These are phyloP conservation scores for Spialia ferax DNA, from an alignment of 2,888 invertebrate species.

Conservation along the genomic window DNA sequence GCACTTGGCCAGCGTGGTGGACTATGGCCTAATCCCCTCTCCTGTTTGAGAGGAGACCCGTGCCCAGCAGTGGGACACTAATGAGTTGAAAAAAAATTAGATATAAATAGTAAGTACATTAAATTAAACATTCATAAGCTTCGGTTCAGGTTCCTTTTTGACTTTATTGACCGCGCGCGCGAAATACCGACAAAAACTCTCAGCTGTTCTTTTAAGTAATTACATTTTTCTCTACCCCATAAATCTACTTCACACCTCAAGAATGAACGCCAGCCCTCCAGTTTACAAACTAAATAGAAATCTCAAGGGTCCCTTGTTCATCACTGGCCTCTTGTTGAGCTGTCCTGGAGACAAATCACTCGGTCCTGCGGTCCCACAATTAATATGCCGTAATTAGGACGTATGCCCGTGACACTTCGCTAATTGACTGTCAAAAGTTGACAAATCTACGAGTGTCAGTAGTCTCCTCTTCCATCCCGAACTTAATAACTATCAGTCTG, in stretches of 20 bases:
- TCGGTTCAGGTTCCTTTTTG: no score
- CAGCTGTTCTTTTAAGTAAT: no score
- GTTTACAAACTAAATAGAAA: constrained; percentile 17
- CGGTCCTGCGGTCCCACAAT: constrained; percentile 40
- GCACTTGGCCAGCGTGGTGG: no score
- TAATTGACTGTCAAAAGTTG: constrained; percentile 73
- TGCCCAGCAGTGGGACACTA: no score
- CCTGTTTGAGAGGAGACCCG: no score
- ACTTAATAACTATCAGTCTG: constrained; percentile 42
- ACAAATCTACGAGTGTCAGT: constrained; percentile 52
- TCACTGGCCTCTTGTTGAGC: constrained; percentile 38
- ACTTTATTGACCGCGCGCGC: no score
- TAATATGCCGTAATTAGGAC: constrained; percentile 60
- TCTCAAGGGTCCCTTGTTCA: constrained; percentile 26
- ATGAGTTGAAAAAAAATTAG: no score
- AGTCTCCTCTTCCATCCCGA: constrained; percentile 41
- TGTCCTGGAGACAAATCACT: constrained; percentile 41
- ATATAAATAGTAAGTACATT: no score
- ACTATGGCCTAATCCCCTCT: no score
- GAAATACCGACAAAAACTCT: no score
- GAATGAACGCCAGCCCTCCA: background rate
- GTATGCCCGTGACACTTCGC: constrained; percentile 64
- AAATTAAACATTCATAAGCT: no score
- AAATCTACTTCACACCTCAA: background rate
- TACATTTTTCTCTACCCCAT: background rate